Evolutionary conservation across 1,140 invertebrate species (phyloP), one percentile per base, ranked within the genome.

Genomic region (Drosophila rufa): DNA sequence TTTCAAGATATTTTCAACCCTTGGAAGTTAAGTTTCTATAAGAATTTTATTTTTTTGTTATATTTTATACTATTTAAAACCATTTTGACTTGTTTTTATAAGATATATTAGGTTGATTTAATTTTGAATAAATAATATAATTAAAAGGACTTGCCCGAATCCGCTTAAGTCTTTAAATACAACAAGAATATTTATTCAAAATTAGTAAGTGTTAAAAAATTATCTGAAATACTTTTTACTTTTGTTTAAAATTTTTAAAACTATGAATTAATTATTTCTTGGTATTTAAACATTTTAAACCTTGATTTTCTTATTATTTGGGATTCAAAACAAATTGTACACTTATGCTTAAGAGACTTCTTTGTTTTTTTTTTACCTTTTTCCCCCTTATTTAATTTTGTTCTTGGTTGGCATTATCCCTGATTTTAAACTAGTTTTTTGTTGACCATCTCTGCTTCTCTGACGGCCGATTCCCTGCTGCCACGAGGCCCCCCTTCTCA

Each of bases 391-490:
- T 25, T 27, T 5, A 3, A 2, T 15, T 19, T 7, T 4, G 27
- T 30, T 33, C 25, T 12, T 12, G 19, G 8, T 55, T 22, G 36
- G 36, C 4, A 55, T 55, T 55, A 55, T 25, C 33, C 36, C 38
- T 40, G 53, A 14, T 38, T 22, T n/a, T 0, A 38, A 22, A 55
- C 36, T 55, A 22, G 33, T 40, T 56, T 56, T 56, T 56, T 56
- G 40, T 19, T 40, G 53, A 19, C 53, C 36, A 56, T 19, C 38
- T 11, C 36, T n/a, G 15, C 8, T 22, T 56, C 36, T 25, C 36
- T 40, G 19, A 25, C 36, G 8, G 38, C 36, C 19, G 62, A 62
- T 66, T 22, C 62, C 40, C 43, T 15, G 50, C 65, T 17, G 53
- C 43, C 51, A 58, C n/a, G 36, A 19, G 15, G n/a, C n/a, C 27